These are phyloP conservation scores for Dusona sp. DNA, from an alignment of 2,888 invertebrate species.

Conservation along the genomic window DNA sequence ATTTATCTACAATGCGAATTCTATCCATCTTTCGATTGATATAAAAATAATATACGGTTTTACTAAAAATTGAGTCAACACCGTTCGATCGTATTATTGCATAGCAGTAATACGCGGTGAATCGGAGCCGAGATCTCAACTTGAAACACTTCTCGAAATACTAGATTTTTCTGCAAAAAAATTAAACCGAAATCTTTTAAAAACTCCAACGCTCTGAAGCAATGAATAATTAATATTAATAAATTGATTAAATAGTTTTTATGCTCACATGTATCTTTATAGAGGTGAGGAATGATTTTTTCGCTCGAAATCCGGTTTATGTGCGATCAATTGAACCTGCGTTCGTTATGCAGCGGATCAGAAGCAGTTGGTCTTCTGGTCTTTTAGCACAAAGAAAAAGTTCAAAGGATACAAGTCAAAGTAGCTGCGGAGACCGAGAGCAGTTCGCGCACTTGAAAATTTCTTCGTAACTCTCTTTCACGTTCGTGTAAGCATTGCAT, in stretches of 20 bases:
- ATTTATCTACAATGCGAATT: constrained; percentile 27
- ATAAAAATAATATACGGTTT: constrained; percentile 38
- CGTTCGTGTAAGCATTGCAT: constrained; percentile 30
- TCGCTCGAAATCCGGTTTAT: background rate
- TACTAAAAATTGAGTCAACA: constrained; percentile 42
- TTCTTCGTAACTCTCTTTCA: constrained; percentile 44
- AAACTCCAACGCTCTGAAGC: background rate
- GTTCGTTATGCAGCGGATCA: constrained; percentile 9
- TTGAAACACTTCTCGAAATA: background rate
- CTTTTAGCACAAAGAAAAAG: constrained; percentile 50
- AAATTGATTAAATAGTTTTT: background rate
- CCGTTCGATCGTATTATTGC: constrained; percentile 9
- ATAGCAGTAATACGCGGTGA: background rate
- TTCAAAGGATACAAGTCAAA: constrained; percentile 52
- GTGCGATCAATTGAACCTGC: background rate
- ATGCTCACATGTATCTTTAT: background rate
- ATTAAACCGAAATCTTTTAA: background rate
- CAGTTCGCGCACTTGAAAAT: constrained; percentile 38
- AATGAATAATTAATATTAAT: background rate
- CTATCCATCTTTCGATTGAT: constrained; percentile 37
- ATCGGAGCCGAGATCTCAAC: background rate
- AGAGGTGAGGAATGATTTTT: background rate
- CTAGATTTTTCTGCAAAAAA: background rate
- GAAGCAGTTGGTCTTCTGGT: constrained; percentile 1
- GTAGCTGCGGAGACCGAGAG: constrained; percentile 20